These are phyloP conservation scores for Tachysurus fulvidraco DNA, from an alignment of 2,113 vertebrate species.

Conservation along the genomic window DNA sequence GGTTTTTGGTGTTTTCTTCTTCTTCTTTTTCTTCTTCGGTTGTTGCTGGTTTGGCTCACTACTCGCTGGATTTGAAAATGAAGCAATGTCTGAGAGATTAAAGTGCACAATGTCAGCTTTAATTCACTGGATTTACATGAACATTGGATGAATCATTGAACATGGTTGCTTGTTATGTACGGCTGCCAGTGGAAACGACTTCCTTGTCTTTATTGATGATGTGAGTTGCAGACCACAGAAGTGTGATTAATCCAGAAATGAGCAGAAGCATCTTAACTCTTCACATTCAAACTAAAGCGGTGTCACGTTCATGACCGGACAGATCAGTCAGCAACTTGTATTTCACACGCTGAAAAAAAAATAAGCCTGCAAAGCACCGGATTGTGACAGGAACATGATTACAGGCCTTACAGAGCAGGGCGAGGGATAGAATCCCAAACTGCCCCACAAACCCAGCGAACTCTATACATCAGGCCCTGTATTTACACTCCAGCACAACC, in stretches of 20 bases:
- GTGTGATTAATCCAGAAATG: slow-evolving; percentile 5
- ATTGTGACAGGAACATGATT: background rate
- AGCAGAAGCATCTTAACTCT: slow-evolving; percentile 11
- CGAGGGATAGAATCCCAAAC: background rate
- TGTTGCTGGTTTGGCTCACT: slow-evolving; percentile 13
- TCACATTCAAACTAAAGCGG: background rate
- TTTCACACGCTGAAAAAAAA: background rate
- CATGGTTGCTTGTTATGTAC: background rate
- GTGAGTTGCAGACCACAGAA: slow-evolving; percentile 2
- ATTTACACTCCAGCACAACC: background rate
- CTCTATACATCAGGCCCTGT: background rate
- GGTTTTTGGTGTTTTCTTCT: background rate
- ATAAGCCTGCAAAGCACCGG: background rate
- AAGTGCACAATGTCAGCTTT: slow-evolving; percentile 4
- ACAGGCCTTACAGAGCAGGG: background rate
- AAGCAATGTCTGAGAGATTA: slow-evolving; percentile 6
- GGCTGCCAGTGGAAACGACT: slow-evolving; percentile 3
- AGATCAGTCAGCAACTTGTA: background rate
- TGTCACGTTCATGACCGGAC: background rate
- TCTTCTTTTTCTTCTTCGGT: background rate
- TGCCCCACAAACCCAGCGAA: background rate
- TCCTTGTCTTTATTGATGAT: background rate
- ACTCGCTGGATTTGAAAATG: background rate
- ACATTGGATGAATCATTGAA: slow-evolving; percentile 2
- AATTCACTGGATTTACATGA: background rate